These are phyloP conservation scores for Oceanites oceanicus DNA, from an alignment of 2,113 vertebrate genomes.

Conservation along the genomic window DNA sequence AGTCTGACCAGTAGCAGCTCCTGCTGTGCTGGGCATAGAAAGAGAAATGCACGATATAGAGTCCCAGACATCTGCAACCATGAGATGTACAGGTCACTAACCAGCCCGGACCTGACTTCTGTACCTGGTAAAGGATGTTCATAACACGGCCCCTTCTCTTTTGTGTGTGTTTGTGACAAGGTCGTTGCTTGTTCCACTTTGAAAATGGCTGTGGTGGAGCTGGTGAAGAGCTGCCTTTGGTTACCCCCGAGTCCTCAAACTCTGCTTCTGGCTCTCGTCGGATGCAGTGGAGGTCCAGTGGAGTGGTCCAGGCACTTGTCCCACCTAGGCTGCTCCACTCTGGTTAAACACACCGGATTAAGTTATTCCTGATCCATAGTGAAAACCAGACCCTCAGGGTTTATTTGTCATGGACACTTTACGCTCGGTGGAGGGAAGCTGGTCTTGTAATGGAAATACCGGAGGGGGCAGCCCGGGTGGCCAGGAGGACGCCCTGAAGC, in stretches of 20 bases:
- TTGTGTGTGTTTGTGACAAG: background rate
- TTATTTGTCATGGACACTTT: background rate
- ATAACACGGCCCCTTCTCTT: background rate
- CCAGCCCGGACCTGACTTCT: background rate
- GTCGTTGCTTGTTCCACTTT: background rate
- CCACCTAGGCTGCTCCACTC: background rate
- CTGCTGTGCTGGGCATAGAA: background rate
- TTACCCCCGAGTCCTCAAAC: rapidly evolving
- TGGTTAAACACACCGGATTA: background rate
- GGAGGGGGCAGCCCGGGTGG: background rate
- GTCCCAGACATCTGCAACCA: rapidly evolving
- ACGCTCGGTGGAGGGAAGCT: background rate
- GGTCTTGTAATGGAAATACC: background rate
- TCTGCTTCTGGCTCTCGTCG: background rate
- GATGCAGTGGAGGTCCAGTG: background rate
- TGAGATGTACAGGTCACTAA: background rate
- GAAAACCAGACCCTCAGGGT: background rate
- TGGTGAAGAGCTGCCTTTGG: background rate
- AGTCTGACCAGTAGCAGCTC: background rate
- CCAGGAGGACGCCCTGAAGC: background rate
- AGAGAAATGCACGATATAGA: background rate
- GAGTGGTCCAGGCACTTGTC: background rate
- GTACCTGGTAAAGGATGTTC: background rate
- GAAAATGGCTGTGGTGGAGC: background rate
- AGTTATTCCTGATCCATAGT: background rate